A percentile compares a stretch with the other conserved stretches of the same genome.
Conservation (phyloP, 2,888 invertebrate species). For the Stenurella melanura region DNA sequence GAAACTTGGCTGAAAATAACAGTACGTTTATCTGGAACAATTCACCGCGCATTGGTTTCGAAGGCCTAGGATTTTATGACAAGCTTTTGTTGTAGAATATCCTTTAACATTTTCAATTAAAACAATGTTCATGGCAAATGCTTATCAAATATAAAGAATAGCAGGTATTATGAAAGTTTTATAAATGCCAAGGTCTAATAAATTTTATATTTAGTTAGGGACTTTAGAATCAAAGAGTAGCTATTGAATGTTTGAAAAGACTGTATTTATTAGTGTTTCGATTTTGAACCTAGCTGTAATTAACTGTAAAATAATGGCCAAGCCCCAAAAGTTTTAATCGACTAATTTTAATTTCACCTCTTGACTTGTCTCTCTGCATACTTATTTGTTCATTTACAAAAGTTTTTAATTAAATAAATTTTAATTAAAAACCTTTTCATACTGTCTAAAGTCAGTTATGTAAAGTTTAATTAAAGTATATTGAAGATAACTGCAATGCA, state of each 20-base stretch:
- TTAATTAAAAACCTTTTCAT: slow-evolving; percentile 24
- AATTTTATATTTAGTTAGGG: not conserved
- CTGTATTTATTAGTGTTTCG: not conserved
- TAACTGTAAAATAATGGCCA: slow-evolving; percentile 4
- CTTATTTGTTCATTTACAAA: slow-evolving; percentile 22
- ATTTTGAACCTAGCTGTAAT: not conserved
- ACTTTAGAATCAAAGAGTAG: not conserved
- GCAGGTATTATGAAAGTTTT: too few relatives aligned
- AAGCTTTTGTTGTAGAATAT: too few relatives aligned
- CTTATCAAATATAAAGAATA: too few relatives aligned
- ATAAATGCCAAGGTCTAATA: not conserved
- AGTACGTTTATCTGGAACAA: too few relatives aligned
- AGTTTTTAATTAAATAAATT: slow-evolving; percentile 28
- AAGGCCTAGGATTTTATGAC: too few relatives aligned
- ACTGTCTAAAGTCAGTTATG: not conserved
- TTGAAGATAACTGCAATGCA: not conserved
- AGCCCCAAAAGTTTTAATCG: slow-evolving; percentile 24
- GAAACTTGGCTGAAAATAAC: too few relatives aligned
- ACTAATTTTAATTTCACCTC: slow-evolving; percentile 31
- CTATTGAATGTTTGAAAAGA: slow-evolving; percentile 5
- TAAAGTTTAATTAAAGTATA: not conserved
- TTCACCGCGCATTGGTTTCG: too few relatives aligned
- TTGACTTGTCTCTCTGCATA: slow-evolving; percentile 10
- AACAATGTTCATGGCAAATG: too few relatives aligned
- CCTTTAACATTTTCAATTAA: too few relatives aligned